Evolutionary conservation across 2,113 vertebrate genomes (phyloP), one percentile per base, ranked within the genome.

Genomic region (Genyomyrus donnyi): DNA sequence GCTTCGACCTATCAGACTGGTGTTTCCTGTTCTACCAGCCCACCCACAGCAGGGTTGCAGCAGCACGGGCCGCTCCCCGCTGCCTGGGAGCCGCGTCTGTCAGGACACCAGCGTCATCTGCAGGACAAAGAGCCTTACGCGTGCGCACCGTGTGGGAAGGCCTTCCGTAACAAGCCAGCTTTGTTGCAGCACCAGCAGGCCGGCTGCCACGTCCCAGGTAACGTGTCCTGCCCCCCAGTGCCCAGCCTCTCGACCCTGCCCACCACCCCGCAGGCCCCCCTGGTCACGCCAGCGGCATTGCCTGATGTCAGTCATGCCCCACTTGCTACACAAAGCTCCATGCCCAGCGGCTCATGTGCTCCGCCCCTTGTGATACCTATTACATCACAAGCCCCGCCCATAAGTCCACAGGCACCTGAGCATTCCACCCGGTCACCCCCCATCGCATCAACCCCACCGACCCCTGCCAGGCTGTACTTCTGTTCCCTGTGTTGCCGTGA

Each of bases 111-210:
- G 88, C 89, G 91, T 19, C 92, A 90, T 88, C 89, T 92, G 24
- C 49, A 93, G 83, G 93, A 95, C 90, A 56, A 85, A 9, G 93
- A 92, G 19, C 93, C 93, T 0, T 95, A 95, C 4, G 93, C 93
- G 0, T 96, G 95, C 13, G 94, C 93, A 0, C 95, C 92, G 0
- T 96, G 95, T 46, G 95, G 95, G 24, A 92, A 91, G 88, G 92
- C 93, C 27, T 96, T 95, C 89, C 92, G 91, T 89, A 94, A 95
- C 85, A 95, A 95, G 53, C 93, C 95, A 90, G 94, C 94, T 24
- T 90, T 96, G 90, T 90, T 96, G 58, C 93, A 94, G 80, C 95
- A 96, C 90, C 95, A 95, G 91, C 94, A 95, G 92, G 94, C 94
- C 0, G 94, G 93, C 3, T 94, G 92, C 58, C 90, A 91, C n/a